These are phyloP conservation scores for Oconnorella tubifera DNA, from an alignment of 2,888 invertebrate genomes.

Conservation along the genomic window DNA sequence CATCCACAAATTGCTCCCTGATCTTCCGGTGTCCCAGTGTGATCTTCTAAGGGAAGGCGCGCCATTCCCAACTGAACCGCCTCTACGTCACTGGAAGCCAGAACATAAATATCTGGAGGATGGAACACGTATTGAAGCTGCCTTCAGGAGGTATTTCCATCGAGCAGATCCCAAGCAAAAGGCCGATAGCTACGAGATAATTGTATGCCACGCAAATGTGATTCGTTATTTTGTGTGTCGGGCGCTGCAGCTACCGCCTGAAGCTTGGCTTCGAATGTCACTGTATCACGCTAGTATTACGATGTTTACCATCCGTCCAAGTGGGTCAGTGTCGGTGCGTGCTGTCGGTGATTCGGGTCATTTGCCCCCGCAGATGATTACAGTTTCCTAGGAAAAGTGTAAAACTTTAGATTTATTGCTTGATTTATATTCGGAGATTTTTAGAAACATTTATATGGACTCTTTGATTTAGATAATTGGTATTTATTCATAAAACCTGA, in stretches of 20 bases:
- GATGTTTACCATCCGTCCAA: slow-evolving; percentile 77
- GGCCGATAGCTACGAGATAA: slow-evolving; percentile 77
- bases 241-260: slow-evolving; percentile 91
- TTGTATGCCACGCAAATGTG: slow-evolving; percentile 97
- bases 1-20: slow-evolving; percentile 68
- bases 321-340: slow-evolving; percentile 78
- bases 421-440: too few species aligned
- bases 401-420: too few species aligned
- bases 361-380: slow-evolving; percentile 65
- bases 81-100: slow-evolving; percentile 80
- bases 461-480: too few species aligned
- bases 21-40: slow-evolving; percentile 57
- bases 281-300: slow-evolving; percentile 91
- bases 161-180: slow-evolving; percentile 77
- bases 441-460: too few species aligned
- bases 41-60: slow-evolving; percentile 84
- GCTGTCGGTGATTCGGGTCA: slow-evolving; percentile 84
- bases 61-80: slow-evolving; percentile 90
- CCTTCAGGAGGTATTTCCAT: slow-evolving; percentile 87
- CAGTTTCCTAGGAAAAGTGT: background rate
- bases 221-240: slow-evolving; percentile 71
- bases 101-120: slow-evolving; percentile 83
- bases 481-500: too few species aligned
- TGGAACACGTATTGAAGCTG: slow-evolving; percentile 91
- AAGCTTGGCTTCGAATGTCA: slow-evolving; percentile 90